Base-by-base conservation (phyloP, 2,888 invertebrate species). In the Ditylenchus weischeri region DNA sequence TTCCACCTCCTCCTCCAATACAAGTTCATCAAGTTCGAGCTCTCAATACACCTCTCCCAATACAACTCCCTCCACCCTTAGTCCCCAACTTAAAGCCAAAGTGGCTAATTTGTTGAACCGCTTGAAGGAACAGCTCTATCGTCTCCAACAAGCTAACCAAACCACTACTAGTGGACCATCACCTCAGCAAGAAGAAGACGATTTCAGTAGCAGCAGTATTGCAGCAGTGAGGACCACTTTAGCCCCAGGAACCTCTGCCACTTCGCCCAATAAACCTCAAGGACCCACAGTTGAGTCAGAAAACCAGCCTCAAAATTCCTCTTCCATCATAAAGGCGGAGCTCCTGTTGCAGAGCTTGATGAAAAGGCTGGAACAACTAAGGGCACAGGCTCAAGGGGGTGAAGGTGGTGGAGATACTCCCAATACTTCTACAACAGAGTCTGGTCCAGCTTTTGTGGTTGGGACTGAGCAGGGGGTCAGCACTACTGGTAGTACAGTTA, bases 61-160 rank as follows among this genome's bases (percentile, higher is more conserved):
- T 8, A 10, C 43, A 43, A 43, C 43, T 43, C 49, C 43, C 21
- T 21, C 65, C 7, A 61, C 65, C 13, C 18, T 65, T 13, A 68
- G 49, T 8, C 68, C 66, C n/a, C 19, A 19, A 29, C 59, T 68
- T 21, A 68, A 68, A 19, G 68, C 68, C 23, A 64, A 47, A 36
- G 51, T 68, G n/a, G 68, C 68, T 13, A 68, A 68, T 67, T 67
- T 68, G 38, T 62, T 68, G 51, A 68, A 68, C 38, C 57, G 66
- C 5, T 21, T 68, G 5, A 68, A 68, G 21, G 64, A 66, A 5
- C 58, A 68, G 58, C 61, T 68, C 18, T 48, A 58, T 29, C 49
- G 60, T 35, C 49, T 65, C 50, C 57, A 62, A 48, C 62, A 62
- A 48, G 18, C 19, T 15, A 48, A 38, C 11, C 47, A n/a, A 62